phyloP scores from a whole-genome alignment of 1,140 invertebrate species.

The Papilio xuthus region DNA sequence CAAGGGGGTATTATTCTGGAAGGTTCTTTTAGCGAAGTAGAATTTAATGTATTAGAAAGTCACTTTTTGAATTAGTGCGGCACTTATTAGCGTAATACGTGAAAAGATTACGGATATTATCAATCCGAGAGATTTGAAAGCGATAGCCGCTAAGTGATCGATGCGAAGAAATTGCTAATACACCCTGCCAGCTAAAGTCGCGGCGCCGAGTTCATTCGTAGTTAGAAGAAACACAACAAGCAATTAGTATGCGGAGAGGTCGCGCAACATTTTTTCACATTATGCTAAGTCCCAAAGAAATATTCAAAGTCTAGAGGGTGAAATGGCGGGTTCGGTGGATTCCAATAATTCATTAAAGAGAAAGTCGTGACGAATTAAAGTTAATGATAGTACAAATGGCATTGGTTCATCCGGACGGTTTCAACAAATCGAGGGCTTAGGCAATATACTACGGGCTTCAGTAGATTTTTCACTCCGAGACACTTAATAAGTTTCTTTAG shows the following conservation, averaged over 20 bases:
- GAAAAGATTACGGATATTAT: conserved; percentile 56
- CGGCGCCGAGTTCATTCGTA: conserved; percentile 61
- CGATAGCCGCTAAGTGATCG: conserved; percentile 66
- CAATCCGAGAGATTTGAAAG: conserved; percentile 61
- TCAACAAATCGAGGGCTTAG: conserved; percentile 67
- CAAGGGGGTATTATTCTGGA: conserved; percentile 56
- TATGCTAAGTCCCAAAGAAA: conserved; percentile 78
- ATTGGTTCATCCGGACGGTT: conserved; percentile 73
- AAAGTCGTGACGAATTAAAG: conserved; percentile 79
- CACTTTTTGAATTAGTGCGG: conserved; percentile 56
- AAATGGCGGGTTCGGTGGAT: conserved; percentile 68
- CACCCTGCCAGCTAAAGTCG: conserved; percentile 63
- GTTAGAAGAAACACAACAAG: conserved; percentile 73
- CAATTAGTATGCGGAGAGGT: conserved; percentile 78
- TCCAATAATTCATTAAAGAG: conserved; percentile 80
- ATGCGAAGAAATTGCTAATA: conserved; percentile 76
- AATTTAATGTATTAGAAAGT: conserved; percentile 56
- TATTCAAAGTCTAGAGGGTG: conserved; percentile 62
- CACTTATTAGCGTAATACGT: conserved; percentile 46
- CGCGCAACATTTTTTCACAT: conserved; percentile 79
- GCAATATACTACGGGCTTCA: conserved; percentile 61
- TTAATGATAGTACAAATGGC: conserved; percentile 77
- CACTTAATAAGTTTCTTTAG: conserved; percentile 45
- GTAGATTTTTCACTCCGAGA: conserved; percentile 57
- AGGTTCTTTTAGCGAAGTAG: conserved; percentile 52